Conservation (phyloP, 2,888 invertebrate genomes). For the Carabus problematicus region DNA sequence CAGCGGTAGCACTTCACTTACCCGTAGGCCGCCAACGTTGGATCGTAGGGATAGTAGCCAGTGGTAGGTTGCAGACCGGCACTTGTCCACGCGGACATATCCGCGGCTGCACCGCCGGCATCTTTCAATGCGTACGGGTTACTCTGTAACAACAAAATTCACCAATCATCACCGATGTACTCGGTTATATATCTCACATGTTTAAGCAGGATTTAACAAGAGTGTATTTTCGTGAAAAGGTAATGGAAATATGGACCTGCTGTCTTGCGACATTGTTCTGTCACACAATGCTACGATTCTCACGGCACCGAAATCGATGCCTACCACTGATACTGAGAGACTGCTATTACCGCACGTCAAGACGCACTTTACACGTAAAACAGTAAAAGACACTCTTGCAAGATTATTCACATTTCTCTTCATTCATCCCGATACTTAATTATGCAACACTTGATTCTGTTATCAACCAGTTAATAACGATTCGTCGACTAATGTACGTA, state of each 20-base stretch:
- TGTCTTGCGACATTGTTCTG: slow-evolving; percentile 53
- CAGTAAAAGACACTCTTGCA: not conserved
- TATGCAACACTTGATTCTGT: too few species aligned
- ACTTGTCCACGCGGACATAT: slow-evolving; percentile 92
- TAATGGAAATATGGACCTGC: slow-evolving; percentile 44
- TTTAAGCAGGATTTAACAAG: not conserved
- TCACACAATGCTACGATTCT: slow-evolving; percentile 51
- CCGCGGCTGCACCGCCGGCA: slow-evolving; percentile 78
- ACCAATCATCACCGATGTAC: slow-evolving; percentile 25
- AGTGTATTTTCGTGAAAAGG: not conserved
- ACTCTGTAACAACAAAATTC: slow-evolving; percentile 68
- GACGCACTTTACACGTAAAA: not conserved
- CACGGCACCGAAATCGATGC: slow-evolving; percentile 55
- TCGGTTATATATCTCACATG: slow-evolving; percentile 3
- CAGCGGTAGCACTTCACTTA: slow-evolving; percentile 63
- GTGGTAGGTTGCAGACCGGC: slow-evolving; percentile 89
- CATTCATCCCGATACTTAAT: not conserved
- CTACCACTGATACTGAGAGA: slow-evolving; percentile 46
- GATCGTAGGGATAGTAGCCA: slow-evolving; percentile 93
- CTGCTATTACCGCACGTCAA: too few species aligned
- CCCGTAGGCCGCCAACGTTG: slow-evolving; percentile 92
- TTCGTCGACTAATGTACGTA: not conserved
- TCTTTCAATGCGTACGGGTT: slow-evolving; percentile 90
- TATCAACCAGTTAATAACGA: too few species aligned
- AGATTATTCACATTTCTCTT: not conserved